Conservation (phyloP, 2,113 vertebrate species). For the Anarhynchus alexandrinus region DNA sequence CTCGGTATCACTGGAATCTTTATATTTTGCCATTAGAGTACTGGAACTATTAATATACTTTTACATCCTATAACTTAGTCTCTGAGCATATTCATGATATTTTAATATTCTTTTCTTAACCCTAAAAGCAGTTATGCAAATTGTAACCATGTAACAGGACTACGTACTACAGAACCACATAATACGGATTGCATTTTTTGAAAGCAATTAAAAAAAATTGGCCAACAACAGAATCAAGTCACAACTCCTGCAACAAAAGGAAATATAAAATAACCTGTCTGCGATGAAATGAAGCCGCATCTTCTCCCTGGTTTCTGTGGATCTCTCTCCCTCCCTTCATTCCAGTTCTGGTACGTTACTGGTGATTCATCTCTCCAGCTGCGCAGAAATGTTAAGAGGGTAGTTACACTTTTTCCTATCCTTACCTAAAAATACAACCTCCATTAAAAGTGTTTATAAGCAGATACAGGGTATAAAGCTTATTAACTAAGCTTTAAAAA, state of each 20-base stretch:
- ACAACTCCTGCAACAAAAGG: not conserved
- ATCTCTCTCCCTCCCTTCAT: slow-evolving; percentile 22
- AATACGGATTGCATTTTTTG: not conserved
- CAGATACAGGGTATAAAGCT: not conserved
- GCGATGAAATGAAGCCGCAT: slow-evolving; percentile 86
- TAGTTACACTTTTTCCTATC: not conserved
- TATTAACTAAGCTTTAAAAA: not conserved
- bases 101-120: not conserved
- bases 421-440: not conserved
- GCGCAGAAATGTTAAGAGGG: slow-evolving; percentile 44
- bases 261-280: slow-evolving; percentile 77
- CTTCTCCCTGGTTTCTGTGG: slow-evolving; percentile 36
- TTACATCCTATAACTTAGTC: not conserved
- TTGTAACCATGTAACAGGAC: not conserved
- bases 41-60: not conserved
- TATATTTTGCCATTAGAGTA: not conserved
- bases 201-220: not conserved
- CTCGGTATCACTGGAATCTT: not conserved
- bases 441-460: not conserved
- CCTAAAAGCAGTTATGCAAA: not conserved
- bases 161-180: not conserved
- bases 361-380: slow-evolving; percentile 87
- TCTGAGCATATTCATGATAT: not conserved
- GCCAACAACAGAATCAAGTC: not conserved
- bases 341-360: slow-evolving; percentile 86